Conservation (phyloP, 2,113 vertebrate species). For the Coracopsis vasa region DNA sequence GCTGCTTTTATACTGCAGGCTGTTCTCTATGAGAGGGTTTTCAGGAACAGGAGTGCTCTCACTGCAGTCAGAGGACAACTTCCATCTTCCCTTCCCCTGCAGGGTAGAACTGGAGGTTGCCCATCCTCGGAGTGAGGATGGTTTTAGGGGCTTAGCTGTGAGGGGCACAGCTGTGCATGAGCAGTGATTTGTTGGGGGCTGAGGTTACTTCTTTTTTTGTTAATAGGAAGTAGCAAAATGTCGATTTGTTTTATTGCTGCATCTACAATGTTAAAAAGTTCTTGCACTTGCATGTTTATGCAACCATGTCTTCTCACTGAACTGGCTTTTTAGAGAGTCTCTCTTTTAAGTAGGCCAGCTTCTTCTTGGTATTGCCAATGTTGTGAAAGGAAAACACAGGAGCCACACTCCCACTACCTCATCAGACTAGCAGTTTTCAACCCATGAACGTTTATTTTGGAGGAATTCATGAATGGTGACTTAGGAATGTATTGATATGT, state of each 20-base stretch:
- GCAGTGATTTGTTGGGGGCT: fast-evolving
- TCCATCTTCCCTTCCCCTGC: background rate
- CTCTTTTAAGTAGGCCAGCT: background rate
- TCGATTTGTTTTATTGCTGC: background rate
- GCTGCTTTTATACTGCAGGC: background rate
- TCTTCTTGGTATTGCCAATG: background rate
- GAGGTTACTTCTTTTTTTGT: background rate
- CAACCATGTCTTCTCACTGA: background rate
- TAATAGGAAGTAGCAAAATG: background rate
- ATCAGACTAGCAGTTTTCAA: background rate
- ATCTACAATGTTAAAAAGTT: background rate
- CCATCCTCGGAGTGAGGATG: background rate
- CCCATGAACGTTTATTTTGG: background rate
- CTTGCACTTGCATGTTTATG: background rate
- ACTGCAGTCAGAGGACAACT: background rate
- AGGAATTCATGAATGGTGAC: background rate
- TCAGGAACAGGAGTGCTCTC: background rate
- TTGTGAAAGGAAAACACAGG: background rate
- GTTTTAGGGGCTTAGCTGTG: background rate
- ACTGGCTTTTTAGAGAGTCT: background rate
- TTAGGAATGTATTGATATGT: background rate
- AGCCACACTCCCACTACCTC: background rate
- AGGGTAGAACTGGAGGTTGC: background rate
- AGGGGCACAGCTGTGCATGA: background rate
- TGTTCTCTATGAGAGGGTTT: background rate